Conservation (phyloP, 2,888 invertebrate species). For the Seladonia tumulorum region DNA sequence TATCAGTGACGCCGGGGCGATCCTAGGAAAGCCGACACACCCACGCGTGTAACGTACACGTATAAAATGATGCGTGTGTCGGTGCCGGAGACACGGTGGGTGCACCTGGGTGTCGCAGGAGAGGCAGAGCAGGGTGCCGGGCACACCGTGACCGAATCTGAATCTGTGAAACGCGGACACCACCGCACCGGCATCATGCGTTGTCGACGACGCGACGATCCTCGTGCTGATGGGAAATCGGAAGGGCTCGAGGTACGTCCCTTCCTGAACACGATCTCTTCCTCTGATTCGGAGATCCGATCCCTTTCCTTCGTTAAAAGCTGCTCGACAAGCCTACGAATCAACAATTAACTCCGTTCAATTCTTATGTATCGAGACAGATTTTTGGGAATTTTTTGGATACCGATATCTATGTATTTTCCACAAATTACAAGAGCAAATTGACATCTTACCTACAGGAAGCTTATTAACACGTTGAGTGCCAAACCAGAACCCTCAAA, state of each 20-base stretch:
- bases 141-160: conserved; percentile 81
- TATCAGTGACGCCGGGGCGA: conserved; percentile 59
- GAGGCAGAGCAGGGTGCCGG: conserved; percentile 66
- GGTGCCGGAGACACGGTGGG: conserved; percentile 83
- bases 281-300: neutral
- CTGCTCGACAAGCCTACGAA: neutral
- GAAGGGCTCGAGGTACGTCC: neutral
- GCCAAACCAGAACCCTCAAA: no score
- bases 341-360: neutral
- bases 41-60: conserved; percentile 53
- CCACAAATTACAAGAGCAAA: no score
- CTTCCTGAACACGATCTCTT: neutral
- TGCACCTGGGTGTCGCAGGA: conserved; percentile 77
- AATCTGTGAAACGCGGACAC: conserved; percentile 80
- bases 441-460: no score
- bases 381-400: no score
- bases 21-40: conserved; percentile 62
- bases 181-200: conserved; percentile 68
- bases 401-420: no score
- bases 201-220: conserved; percentile 24
- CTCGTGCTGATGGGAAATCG: conserved; percentile 3
- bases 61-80: conserved; percentile 65
- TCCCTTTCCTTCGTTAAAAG: neutral
- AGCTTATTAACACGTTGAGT: no score
- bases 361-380: neutral